A percentile compares a stretch with the other conserved stretches of the same genome.
These are phyloP conservation scores for Ryuthela nishihirai DNA, from an alignment of 2,888 invertebrate genomes.

Conservation along the genomic window DNA sequence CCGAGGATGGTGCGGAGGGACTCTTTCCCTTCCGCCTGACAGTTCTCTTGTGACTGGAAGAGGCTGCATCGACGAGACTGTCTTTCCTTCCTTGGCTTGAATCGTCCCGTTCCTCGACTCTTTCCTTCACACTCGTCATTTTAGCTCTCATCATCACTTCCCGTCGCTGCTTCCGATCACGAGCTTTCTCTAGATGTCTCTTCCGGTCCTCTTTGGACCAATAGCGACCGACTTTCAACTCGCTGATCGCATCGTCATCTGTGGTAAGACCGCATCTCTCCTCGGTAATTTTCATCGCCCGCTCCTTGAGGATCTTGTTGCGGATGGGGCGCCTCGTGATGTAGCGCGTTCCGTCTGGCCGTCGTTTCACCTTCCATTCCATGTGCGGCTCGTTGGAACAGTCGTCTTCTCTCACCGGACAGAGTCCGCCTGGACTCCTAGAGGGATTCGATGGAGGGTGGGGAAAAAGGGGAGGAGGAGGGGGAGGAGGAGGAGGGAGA, in stretches of 20 bases:
- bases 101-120: conserved; percentile 31
- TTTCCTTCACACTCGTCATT: conserved; percentile 31
- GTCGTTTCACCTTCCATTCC: conserved; percentile 70
- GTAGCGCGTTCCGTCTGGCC: conserved; percentile 71
- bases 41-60: conserved; percentile 9
- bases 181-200: conserved; percentile 65
- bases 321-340: conserved; percentile 68
- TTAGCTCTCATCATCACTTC: conserved; percentile 45
- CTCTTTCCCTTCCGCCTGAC: conserved; percentile 7
- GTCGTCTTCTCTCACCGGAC: neutral
- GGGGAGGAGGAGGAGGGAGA: conserved; percentile 4
- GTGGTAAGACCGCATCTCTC: conserved; percentile 66
- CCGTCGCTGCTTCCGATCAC: conserved; percentile 56
- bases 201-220: conserved; percentile 73
- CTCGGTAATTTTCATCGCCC: conserved; percentile 63
- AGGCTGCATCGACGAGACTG: conserved; percentile 4
- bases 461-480: neutral
- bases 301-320: conserved; percentile 62
- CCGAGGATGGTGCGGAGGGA: conserved; percentile 27
- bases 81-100: conserved; percentile 29
- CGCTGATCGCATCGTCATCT: conserved; percentile 73
- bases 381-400: conserved; percentile 45
- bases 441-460: neutral
- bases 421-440: too few species aligned
- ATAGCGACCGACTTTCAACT: conserved; percentile 68